Percentiles rank a stretch among this genome's conserved stretches.
phyloP scores from a whole-genome alignment of 2,113 vertebrate genomes.

The Heteronetta atricapilla region DNA sequence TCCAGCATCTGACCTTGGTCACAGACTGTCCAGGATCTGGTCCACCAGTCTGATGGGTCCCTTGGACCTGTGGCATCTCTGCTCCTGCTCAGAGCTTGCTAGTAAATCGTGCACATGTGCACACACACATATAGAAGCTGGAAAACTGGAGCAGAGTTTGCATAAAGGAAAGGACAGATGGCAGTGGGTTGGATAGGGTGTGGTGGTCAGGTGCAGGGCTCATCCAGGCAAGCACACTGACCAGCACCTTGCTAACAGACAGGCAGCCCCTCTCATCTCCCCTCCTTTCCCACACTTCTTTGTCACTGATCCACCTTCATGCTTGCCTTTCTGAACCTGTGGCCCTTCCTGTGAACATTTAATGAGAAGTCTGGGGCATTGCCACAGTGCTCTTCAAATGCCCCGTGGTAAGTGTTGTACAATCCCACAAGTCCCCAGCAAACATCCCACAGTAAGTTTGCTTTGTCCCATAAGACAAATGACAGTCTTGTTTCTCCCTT shows the following conservation, averaged over 20 bases:
- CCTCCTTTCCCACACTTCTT: background rate
- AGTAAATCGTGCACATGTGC: background rate
- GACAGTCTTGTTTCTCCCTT: background rate
- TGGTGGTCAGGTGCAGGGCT: background rate
- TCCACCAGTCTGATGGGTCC: no score
- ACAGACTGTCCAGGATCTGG: background rate
- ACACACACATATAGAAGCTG: background rate
- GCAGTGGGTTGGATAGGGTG: background rate
- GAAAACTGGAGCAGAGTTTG: background rate
- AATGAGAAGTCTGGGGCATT: background rate
- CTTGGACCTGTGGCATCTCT: background rate
- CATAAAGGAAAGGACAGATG: background rate
- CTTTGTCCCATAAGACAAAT: background rate
- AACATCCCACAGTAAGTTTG: background rate
- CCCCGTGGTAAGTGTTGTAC: rapidly evolving
- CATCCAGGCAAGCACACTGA: background rate
- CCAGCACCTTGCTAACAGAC: background rate
- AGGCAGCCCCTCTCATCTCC: background rate
- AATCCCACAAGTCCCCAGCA: background rate
- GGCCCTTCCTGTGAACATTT: background rate
- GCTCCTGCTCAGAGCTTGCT: background rate
- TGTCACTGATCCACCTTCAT: background rate
- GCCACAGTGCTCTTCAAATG: background rate
- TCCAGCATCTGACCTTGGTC: background rate
- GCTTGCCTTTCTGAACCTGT: background rate